These are phyloP conservation scores for Garrulus glandarius DNA, from an alignment of 2,797 vertebrate genomes.

Conservation along the genomic window DNA sequence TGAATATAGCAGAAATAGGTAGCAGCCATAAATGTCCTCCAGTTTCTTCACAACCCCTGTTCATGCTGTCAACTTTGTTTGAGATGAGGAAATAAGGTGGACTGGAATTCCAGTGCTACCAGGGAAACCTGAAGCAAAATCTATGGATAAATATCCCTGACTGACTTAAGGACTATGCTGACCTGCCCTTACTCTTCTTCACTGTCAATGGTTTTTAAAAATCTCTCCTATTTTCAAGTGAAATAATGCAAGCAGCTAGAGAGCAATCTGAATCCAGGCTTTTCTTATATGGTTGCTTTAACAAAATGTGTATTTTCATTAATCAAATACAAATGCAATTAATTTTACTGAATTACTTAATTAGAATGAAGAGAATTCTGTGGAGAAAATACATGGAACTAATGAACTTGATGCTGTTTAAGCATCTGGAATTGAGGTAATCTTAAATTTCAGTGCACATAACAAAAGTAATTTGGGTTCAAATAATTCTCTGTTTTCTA, in stretches of 20 bases:
- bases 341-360: conserved; percentile 70
- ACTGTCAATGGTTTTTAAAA: background rate
- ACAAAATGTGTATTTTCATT: conserved; percentile 68
- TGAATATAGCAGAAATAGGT: background rate
- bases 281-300: conserved; percentile 40
- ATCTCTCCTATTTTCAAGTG: background rate
- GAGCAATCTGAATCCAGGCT: background rate
- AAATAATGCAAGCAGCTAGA: background rate
- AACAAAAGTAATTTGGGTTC: conserved; percentile 21
- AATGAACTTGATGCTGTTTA: conserved; percentile 56
- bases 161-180: background rate
- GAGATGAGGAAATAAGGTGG: background rate
- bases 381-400: conserved; percentile 59
- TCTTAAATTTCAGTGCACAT: conserved; percentile 58
- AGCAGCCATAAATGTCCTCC: background rate
- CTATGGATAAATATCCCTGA: background rate
- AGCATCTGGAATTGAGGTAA: conserved; percentile 55
- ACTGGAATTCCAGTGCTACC: background rate
- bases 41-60: background rate
- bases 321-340: conserved; percentile 76
- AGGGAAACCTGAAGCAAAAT: background rate
- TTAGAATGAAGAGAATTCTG: conserved; percentile 61
- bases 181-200: background rate
- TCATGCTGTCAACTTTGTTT: background rate
- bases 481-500: background rate